Evolutionary conservation across 2,888 invertebrate genomes (phyloP), one percentile per base, ranked within the genome.

Genomic region (Limulus polyphemus): DNA sequence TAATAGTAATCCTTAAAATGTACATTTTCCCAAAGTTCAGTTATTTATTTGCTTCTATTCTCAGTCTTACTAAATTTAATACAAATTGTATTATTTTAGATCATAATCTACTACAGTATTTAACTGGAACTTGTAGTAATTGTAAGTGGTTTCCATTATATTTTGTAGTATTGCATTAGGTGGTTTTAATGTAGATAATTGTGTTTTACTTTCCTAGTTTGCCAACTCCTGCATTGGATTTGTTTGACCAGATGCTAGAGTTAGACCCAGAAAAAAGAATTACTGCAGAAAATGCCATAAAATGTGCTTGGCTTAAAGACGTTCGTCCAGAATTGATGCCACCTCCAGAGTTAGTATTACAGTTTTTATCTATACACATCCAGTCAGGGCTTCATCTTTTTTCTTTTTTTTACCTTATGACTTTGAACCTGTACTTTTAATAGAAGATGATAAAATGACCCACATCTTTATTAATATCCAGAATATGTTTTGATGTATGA

Each of bases 171-270:
- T 51, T 51, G 9, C 51, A 51, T n/a, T 14, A n/a, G 9, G 9
- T 51, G 13, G 51, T 13, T 51, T 51, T 54, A 32, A 32, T 32
- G 5, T 32, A 32, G 32, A 2, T n/a, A n/a, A n/a, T n/a, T 32
- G 32, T 32, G 32, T 57, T 56, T 13, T 63, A 47, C 69, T 71
- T 49, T 73, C 72, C 49, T 65, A 81, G 80, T 77, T 87, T 98
- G 87, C 95, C 97, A 4, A 77, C 81, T 7, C 81, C 85, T 32
- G 93, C 97, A 1, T 81, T 98, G 61, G 92, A 92, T 75, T 81
- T 98, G 66, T 81, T 98, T 58, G 97, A 98, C 77, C 84, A 87
- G 75, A 97, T 99, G 97, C 79, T 99, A 69, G 92, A 92, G 74
- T 79, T 99, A 70, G 98, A 99, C 79, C 99, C 99, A 0, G 87